Evolutionary conservation across 92 coral and sea anemone species (phyloP).

Genomic region (Scolanthus callimorphus): DNA sequence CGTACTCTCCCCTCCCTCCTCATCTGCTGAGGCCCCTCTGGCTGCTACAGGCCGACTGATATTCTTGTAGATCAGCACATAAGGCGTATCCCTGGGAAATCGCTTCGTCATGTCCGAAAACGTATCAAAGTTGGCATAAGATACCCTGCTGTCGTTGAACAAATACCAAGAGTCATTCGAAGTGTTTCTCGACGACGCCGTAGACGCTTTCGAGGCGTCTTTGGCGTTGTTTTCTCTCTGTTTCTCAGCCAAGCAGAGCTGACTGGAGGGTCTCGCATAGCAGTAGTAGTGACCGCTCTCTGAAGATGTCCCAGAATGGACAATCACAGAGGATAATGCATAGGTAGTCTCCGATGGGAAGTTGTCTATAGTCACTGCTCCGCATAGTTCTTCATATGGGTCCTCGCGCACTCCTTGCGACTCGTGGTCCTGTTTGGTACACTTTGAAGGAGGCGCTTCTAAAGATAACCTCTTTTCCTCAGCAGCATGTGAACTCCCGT

Average conservation of each 20-base stretch:
- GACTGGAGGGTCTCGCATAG: slow-evolving; percentile 65
- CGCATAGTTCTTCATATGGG: slow-evolving; percentile 1
- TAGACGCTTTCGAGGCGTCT: background rate
- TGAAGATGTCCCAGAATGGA: slow-evolving; percentile 96
- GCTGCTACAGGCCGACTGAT: slow-evolving; percentile 18
- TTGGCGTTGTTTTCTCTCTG: background rate
- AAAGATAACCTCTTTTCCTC: slow-evolving; percentile 1
- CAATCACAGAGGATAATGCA: slow-evolving; percentile 83
- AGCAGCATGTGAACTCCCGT: background rate
- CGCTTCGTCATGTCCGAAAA: slow-evolving; percentile 73
- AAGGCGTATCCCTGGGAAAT: slow-evolving; percentile 86
- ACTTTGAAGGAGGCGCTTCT: slow-evolving; percentile 29
- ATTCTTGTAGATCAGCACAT: slow-evolving; percentile 73
- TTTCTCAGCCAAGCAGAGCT: background rate
- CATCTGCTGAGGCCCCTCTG: background rate
- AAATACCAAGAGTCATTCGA: slow-evolving; percentile 56
- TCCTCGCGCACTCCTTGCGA: background rate
- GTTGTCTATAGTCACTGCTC: slow-evolving; percentile 14
- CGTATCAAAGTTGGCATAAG: slow-evolving; percentile 56
- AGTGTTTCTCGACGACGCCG: background rate
- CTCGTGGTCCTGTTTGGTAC: slow-evolving; percentile 29
- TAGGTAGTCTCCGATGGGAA: slow-evolving; percentile 50
- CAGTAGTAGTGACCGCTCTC: slow-evolving; percentile 98
- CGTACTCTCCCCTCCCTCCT: background rate
- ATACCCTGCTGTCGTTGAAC: slow-evolving; percentile 83